Evolutionary conservation across 2,113 vertebrate species (phyloP).

Genomic region (Labrus mixtus): DNA sequence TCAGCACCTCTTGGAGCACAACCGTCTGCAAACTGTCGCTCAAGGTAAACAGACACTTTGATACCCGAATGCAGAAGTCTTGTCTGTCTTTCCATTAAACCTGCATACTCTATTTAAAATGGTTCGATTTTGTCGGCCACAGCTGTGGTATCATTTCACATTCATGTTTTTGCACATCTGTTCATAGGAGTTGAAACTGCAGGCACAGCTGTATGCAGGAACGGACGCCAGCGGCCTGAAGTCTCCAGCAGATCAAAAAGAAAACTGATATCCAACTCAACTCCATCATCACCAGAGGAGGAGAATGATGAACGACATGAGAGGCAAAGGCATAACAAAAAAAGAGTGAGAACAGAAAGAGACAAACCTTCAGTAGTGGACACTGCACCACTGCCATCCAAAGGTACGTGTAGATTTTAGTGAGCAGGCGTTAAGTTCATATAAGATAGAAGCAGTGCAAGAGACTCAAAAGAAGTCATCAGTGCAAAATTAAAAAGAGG

Average conservation of each 20-base stretch:
- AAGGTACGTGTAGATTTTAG: slow-evolving; percentile 56
- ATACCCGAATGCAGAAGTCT: neutral
- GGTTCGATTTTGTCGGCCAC: neutral
- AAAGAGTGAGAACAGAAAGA: slow-evolving; percentile 25
- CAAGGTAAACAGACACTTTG: slow-evolving; percentile 26
- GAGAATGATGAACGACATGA: neutral
- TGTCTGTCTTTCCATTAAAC: neutral
- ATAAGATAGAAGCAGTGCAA: neutral
- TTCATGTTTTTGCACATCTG: neutral
- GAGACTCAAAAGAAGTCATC: no score
- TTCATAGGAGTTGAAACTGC: slow-evolving; percentile 27
- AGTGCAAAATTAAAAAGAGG: no score
- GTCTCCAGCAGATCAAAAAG: slow-evolving; percentile 40
- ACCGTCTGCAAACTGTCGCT: neutral
- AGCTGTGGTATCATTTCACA: neutral
- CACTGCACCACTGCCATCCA: slow-evolving; percentile 37
- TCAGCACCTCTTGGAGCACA: slow-evolving; percentile 81
- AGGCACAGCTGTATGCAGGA: neutral
- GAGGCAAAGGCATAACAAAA: neutral
- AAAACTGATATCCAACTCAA: slow-evolving; percentile 35
- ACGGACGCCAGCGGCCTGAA: neutral
- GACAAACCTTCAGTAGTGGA: slow-evolving; percentile 5
- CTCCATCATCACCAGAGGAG: slow-evolving; percentile 4
- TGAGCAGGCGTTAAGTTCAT: neutral
- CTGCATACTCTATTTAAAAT: no score